Percentiles rank a stretch among this genome's conserved stretches.
These are phyloP conservation scores for Limosa lapponica DNA, from an alignment of 2,797 vertebrate species.

Conservation along the genomic window DNA sequence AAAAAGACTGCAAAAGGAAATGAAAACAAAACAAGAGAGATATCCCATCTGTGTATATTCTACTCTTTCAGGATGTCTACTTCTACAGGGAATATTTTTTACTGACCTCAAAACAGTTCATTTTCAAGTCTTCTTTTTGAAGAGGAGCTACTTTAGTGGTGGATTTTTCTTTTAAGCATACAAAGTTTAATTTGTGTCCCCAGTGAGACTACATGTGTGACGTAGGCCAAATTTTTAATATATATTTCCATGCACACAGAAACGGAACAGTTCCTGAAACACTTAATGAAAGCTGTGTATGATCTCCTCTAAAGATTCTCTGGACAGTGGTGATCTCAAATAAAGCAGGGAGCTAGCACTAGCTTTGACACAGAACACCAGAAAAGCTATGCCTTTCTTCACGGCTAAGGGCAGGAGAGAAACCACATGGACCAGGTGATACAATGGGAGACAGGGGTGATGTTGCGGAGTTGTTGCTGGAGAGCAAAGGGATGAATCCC, in stretches of 20 bases:
- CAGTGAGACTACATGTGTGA: not conserved
- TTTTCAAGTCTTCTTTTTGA: not conserved
- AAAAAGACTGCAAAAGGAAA: conserved; percentile 23
- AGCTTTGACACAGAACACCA: accelerated
- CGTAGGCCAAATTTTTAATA: not conserved
- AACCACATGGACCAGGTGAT: not conserved
- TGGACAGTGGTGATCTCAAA: not conserved
- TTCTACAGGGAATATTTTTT: not conserved
- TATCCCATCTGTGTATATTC: not conserved
- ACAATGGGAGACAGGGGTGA: accelerated
- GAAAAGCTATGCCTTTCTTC: not conserved
- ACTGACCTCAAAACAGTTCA: not conserved
- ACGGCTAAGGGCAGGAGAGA: not conserved
- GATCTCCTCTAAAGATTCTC: not conserved
- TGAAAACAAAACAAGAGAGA: conserved; percentile 10
- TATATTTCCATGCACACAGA: not conserved
- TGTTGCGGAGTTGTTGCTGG: accelerated
- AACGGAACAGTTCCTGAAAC: not conserved
- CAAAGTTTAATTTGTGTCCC: not conserved
- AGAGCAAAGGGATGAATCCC: not conserved
- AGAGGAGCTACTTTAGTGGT: not conserved
- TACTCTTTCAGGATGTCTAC: conserved; percentile 1
- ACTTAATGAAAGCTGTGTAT: not conserved
- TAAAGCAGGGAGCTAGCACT: not conserved
- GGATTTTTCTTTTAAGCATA: not conserved